Base-by-base conservation (phyloP, 2,888 invertebrate species). In the Thecophora atra region DNA sequence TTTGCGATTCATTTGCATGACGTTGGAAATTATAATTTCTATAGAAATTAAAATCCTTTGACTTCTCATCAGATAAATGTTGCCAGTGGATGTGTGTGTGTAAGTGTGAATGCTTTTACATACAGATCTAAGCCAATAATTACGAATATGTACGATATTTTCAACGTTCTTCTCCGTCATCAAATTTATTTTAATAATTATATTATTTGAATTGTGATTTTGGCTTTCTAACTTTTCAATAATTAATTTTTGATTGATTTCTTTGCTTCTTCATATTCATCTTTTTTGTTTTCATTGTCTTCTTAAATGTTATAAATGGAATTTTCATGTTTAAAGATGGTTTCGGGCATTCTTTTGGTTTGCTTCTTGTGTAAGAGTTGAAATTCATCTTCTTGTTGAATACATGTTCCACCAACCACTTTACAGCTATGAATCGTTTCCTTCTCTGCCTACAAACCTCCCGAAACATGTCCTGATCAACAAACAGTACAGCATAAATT, bases 231-330 rank as follows among this genome's bases (percentile, higher is more conserved):
- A 58, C 62, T 58, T 26, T 58, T 62, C 52, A 62, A 37, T 70
- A 74, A 70, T 73, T 63, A 19, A n/a, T 70, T 69, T 66, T 74
- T 73, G 63, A 64, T 74, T 68, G 44, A 68, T 52, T 70, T 73
- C 56, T 56, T 72, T 44, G 44, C 62, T 73, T 1, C 37, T 37
- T 37, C 37, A 8, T 30, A 4, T 30, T 30, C 30, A 4, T 30
- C 30, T 30, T 30, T 8, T 2, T 37, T 11, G 6, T 74, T 63
- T 26, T 21, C n/a, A 5, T 37, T 71, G 68, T 30, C 54, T 72
- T 67, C 64, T 70, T 70, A 72, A 66, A 62, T 58, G 70, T 64
- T 72, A 70, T 30, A 47, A 62, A 47, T 69, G 62, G 19, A 51
- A 62, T 63, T 73, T 64, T 71, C 17, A 17, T n/a, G 24, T 17